Conservation (phyloP, 2,888 invertebrate genomes). For the Nipponacmea schrenckii region DNA sequence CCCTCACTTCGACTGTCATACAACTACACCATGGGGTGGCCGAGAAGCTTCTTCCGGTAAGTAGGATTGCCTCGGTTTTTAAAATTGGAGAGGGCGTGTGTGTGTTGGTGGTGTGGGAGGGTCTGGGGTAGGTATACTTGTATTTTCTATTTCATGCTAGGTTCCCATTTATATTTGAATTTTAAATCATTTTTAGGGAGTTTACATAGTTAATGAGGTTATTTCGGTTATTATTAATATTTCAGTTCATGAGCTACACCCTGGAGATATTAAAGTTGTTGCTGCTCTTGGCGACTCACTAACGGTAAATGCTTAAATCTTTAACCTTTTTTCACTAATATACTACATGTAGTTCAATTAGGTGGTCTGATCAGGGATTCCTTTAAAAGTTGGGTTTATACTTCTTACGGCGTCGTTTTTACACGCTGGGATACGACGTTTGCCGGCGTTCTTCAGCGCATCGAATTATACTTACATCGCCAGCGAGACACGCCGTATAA, state of each 20-base stretch:
- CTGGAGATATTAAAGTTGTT: conserved; percentile 50
- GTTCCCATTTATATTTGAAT: too few species aligned
- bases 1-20: conserved; percentile 15
- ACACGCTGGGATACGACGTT: too few species aligned
- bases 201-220: too few species aligned
- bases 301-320: conserved; percentile 39
- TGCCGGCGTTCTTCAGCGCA: too few species aligned
- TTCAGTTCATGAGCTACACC: conserved; percentile 53
- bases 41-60: conserved; percentile 23
- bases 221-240: neutral
- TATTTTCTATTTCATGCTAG: neutral
- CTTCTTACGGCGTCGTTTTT: too few species aligned
- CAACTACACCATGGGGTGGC: conserved; percentile 15
- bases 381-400: too few species aligned
- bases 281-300: conserved; percentile 59
- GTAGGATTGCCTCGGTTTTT: conserved; percentile 6
- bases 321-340: too few species aligned
- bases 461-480: too few species aligned
- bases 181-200: too few species aligned
- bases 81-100: conserved; percentile 4
- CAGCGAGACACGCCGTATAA: too few species aligned
- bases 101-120: neutral
- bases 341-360: too few species aligned
- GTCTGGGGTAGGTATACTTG: neutral
- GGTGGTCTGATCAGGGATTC: too few species aligned